Percentiles rank a stretch among this genome's conserved stretches.
phyloP scores from a whole-genome alignment of 2,797 vertebrate species.

The Geotrypetes seraphini region DNA sequence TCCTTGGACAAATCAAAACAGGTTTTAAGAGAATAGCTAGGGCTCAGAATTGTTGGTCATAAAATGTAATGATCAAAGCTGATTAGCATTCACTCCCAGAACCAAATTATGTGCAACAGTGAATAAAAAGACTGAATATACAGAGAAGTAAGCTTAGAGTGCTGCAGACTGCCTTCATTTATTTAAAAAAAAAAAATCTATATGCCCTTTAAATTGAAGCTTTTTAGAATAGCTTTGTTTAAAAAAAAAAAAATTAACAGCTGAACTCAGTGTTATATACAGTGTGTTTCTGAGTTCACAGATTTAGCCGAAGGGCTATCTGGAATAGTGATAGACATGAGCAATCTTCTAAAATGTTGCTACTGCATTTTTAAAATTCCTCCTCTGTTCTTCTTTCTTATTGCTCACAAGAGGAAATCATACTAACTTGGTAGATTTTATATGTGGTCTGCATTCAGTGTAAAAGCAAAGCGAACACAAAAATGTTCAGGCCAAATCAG shows the following conservation, averaged over 20 bases:
- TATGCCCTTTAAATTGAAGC: not conserved
- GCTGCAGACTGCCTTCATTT: not conserved
- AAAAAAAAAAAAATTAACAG: too few relatives aligned
- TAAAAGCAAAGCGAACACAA: not conserved
- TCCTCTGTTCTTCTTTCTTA: rapidly evolving
- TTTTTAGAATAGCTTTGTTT: not conserved
- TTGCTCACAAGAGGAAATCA: not conserved
- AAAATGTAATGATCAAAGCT: constrained; percentile 2
- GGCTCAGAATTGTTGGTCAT: not conserved
- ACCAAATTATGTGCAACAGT: not conserved
- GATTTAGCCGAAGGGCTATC: not conserved
- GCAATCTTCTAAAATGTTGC: not conserved
- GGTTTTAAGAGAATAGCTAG: not conserved
- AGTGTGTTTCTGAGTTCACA: not conserved
- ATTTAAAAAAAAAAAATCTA: not conserved
- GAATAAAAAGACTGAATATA: not conserved
- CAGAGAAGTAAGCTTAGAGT: not conserved
- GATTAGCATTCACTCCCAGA: not conserved
- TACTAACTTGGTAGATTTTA: not conserved
- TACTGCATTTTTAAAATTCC: not conserved
- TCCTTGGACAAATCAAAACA: not conserved
- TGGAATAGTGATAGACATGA: not conserved
- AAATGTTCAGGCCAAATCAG: not conserved
- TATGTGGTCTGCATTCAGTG: not conserved
- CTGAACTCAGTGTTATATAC: not conserved